Base-by-base conservation (phyloP, 1,140 invertebrate species). In the Diprion similis region DNA sequence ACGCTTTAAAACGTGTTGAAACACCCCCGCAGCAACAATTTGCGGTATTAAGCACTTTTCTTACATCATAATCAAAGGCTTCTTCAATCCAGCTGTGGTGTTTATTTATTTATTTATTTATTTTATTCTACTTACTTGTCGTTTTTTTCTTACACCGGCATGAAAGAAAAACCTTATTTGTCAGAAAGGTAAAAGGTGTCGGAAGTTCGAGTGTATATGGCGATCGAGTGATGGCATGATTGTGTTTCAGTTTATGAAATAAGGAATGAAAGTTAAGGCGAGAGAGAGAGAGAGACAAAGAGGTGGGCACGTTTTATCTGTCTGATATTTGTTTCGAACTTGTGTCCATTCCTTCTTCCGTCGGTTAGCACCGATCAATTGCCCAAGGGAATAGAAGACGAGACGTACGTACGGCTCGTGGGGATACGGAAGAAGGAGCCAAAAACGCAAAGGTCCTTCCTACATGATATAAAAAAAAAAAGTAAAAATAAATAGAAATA, bases 401-500 rank as follows among this genome's bases (percentile, higher is more conserved):
- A 59, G 24, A 37, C 24, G 24, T 37, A 37, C 24, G 24, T 37
- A 37, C 24, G 24, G 24, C 24, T 37, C 24, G 24, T 37, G 24
- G 24, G 24, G 24, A 37, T 37, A 37, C 6, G 24, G 24, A 37
- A 37, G 24, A 37, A 37, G 24, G 24, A 37, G 24, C 24, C 24
- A 59, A 59, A 59, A 17, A 70, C 73, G 66, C 68, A 70, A 68
- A 59, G 47, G 24, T 45, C 24, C 59, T n/a, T 15, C 68, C 51
- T n/a, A 66, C 51, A 46, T 66, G 37, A 51, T 74, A 65, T 65
- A 74, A 70, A 17, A 71, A 69, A 48, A n/a, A 37, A 45, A 72
- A 68, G 24, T 10, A 67, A 17, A 65, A 46, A 47, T 48, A 19
- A 64, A 37, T 24, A 46, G 45, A n/a, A 70, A 64, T 15, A 51